A percentile compares a stretch with the other conserved stretches of the same genome.
Evolutionary conservation across 2,113 vertebrate species (phyloP).

Genomic region (Malurus cyaneus): DNA sequence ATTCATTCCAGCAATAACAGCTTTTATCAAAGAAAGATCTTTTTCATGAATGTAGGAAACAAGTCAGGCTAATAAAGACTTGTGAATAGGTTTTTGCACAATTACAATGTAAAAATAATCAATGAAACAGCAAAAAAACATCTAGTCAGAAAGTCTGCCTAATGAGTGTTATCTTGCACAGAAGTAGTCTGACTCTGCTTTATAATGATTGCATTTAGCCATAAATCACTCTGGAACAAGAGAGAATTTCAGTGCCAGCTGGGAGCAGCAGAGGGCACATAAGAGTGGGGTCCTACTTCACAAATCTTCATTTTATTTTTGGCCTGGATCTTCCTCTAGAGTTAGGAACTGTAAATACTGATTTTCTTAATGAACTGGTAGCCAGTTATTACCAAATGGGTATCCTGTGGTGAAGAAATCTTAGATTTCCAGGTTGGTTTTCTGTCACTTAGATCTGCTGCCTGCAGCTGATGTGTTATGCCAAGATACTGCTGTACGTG

Average conservation of each 20-base stretch:
- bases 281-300: not conserved
- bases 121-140: constrained; percentile 56
- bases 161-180: constrained; percentile 70
- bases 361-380: not conserved
- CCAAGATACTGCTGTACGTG: not conserved
- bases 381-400: not conserved
- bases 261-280: constrained; percentile 47
- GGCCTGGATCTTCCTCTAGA: not conserved
- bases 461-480: not conserved
- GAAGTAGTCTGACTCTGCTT: constrained; percentile 61
- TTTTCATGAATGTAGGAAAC: constrained; percentile 46
- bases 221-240: constrained; percentile 62
- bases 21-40: constrained; percentile 61
- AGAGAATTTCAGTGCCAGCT: not conserved
- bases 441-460: not conserved
- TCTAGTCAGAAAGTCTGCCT: constrained; percentile 42
- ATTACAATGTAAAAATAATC: constrained; percentile 62
- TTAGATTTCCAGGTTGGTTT: not conserved
- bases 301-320: not conserved
- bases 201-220: constrained; percentile 56
- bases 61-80: constrained; percentile 63
- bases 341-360: not conserved
- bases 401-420: not conserved
- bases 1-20: constrained; percentile 67
- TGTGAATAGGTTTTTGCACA: constrained; percentile 46